These are phyloP conservation scores for Gymnorhina tibicen DNA, from an alignment of 2,113 vertebrate genomes.

Conservation along the genomic window DNA sequence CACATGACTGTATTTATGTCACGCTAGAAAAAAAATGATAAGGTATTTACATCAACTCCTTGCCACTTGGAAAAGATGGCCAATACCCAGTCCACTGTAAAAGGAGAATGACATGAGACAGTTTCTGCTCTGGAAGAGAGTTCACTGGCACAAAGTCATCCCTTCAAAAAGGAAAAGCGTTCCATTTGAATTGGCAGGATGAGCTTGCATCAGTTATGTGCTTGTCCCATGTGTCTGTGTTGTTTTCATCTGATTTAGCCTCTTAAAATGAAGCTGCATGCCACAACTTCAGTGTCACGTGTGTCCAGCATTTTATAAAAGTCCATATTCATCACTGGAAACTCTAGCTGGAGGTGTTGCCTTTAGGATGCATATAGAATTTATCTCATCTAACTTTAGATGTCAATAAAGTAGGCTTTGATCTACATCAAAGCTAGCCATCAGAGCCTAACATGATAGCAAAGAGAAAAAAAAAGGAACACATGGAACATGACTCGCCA, in stretches of 20 bases:
- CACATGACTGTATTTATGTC: neutral
- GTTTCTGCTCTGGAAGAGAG: neutral
- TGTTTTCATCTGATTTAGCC: neutral
- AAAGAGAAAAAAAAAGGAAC: neutral
- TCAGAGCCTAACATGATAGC: neutral
- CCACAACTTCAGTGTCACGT: neutral
- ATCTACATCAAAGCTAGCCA: neutral
- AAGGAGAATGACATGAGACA: neutral
- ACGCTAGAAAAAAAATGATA: neutral
- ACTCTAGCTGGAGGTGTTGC: neutral
- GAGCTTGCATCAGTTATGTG: neutral
- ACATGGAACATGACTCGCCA: accelerated
- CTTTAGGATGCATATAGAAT: neutral
- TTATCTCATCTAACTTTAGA: neutral
- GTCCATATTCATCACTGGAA: neutral
- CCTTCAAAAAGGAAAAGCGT: neutral
- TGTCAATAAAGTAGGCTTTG: neutral
- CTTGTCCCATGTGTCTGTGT: neutral
- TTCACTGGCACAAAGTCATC: neutral
- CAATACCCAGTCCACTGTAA: neutral
- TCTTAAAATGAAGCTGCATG: neutral
- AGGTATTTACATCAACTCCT: neutral
- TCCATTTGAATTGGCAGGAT: neutral
- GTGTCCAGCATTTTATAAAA: neutral
- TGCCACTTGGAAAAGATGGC: neutral